Conservation (phyloP, 2,113 vertebrate genomes). For the Sapayoa aenigma region DNA sequence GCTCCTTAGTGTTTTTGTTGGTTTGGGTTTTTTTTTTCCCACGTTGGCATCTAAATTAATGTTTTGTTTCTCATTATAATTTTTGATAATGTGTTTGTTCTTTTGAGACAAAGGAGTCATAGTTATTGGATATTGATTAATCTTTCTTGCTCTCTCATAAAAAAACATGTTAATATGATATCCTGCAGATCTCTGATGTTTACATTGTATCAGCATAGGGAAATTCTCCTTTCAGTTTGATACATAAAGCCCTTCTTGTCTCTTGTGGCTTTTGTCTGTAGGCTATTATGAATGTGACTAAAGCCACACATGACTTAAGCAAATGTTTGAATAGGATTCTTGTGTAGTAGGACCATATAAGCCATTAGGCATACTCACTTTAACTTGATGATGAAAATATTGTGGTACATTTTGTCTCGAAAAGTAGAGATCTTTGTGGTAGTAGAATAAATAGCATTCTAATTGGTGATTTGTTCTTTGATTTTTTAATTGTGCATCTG, state of each 20-base stretch:
- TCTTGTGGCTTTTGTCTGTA: conserved; percentile 61
- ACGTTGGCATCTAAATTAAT: background rate
- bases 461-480: background rate
- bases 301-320: conserved; percentile 56
- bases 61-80: background rate
- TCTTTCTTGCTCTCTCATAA: background rate
- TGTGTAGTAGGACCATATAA: conserved; percentile 53
- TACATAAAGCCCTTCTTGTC: conserved; percentile 60
- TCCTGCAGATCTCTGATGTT: conserved; percentile 20
- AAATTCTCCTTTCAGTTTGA: conserved; percentile 55
- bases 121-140: background rate
- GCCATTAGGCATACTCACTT: conserved; percentile 27
- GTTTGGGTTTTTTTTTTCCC: background rate
- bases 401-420: conserved; percentile 47
- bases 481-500: background rate
- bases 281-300: conserved; percentile 55
- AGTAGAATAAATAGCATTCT: conserved; percentile 33
- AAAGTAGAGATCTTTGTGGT: conserved; percentile 42
- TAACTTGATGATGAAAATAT: conserved; percentile 46
- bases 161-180: background rate
- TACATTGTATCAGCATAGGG: conserved; percentile 10
- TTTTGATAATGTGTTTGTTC: background rate
- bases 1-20: background rate
- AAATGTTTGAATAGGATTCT: conserved; percentile 68
- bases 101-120: background rate